Evolutionary conservation across 2,113 vertebrate species (phyloP), one percentile per base, ranked within the genome.

Genomic region (Lasiurus borealis): DNA sequence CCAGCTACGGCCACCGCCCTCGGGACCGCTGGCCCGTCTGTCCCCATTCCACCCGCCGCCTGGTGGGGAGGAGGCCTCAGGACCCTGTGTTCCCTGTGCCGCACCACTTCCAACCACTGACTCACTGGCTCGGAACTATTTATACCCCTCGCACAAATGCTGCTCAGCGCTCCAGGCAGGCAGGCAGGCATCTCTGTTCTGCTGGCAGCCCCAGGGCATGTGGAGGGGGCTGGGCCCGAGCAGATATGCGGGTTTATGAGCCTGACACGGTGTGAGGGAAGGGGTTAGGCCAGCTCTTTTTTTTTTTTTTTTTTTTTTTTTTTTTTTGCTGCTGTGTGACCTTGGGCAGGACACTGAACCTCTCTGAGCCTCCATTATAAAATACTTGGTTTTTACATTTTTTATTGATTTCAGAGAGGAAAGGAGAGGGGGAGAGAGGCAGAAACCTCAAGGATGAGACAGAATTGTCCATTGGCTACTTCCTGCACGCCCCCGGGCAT

Each of bases 101-200:
- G 68, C 6, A 0, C 84, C 72, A 29, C 85, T 92, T 48, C 73
- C 89, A 78, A 66, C 69, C 89, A 66, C 96, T 95, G 95, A 95
- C 87, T 96, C 87, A 85, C 68, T 44, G 3, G 57, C 57, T 69
- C 0, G 1, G 4, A 73, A 90, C 96, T 96, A 95, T 96, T 97
- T 96, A 91, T 96, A 96, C 90, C 59, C 80, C 40, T 64, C 0
- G 3, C 6, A 64, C 87, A 84, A 84, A 93, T 93, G 85, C 77
- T 88, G 3, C 64, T 88, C 13, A 0, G 18, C 0, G 2, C 73
- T 82, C 59, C 62, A 12, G 31, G 82, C 88, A 83, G 89, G 31
- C 7, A 40, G 40, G 40, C 40, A 40, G 40, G 40, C 40, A 3
- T 11, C 72, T 90, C 84, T n/a, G 85, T 29, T 82, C 95, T 85